Evolutionary conservation across 2,797 vertebrate species (phyloP).

Genomic region (Halcyon badia): DNA sequence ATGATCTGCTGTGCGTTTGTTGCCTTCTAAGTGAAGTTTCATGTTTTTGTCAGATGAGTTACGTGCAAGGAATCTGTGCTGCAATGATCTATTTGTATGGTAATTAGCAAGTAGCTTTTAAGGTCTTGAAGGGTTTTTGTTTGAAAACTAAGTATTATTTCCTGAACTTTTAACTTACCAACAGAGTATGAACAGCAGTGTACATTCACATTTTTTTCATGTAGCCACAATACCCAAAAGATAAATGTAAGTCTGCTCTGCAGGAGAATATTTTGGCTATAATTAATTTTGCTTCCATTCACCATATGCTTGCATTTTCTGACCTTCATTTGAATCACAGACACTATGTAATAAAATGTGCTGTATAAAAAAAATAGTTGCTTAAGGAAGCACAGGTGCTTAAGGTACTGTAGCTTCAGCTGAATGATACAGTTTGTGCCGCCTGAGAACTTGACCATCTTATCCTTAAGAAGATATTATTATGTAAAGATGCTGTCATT

Average conservation of each 20-base stretch:
- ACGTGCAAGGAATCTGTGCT: neutral
- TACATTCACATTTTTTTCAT: neutral
- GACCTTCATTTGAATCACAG: constrained; percentile 58
- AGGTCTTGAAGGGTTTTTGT: constrained; percentile 70
- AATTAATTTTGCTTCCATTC: constrained; percentile 71
- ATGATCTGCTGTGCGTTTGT: neutral
- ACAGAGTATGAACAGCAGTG: constrained; percentile 44
- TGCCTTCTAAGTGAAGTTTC: neutral
- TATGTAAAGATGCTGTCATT: neutral
- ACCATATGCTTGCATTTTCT: constrained; percentile 62
- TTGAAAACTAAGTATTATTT: constrained; percentile 66
- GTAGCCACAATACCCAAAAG: constrained; percentile 60
- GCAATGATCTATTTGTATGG: constrained; percentile 71
- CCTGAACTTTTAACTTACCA: constrained; percentile 55
- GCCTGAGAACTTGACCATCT: neutral
- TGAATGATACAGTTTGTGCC: neutral
- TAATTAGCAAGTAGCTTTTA: constrained; percentile 74
- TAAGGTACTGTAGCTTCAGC: neutral
- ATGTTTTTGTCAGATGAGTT: neutral
- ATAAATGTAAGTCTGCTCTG: constrained; percentile 50
- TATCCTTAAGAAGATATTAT: neutral
- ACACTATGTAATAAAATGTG: constrained; percentile 43
- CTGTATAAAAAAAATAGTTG: neutral
- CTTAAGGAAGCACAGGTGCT: neutral
- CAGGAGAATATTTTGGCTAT: constrained; percentile 24